phyloP scores from a whole-genome alignment of 1,140 invertebrate genomes.

The Odontomachus brunneus region DNA sequence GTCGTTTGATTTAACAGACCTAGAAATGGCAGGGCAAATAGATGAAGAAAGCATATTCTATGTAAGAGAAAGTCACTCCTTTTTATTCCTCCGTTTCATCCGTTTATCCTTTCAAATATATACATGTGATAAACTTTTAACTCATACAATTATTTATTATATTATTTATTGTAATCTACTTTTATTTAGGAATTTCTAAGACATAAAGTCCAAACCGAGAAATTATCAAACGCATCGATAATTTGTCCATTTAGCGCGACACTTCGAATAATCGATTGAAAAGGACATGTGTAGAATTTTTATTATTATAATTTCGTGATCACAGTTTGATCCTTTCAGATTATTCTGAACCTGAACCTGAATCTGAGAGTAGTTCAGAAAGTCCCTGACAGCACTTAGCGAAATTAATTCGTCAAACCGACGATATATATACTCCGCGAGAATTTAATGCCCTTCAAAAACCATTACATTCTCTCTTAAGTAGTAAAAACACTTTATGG shows the following conservation, averaged over 20 bases:
- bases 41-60: too few relatives aligned
- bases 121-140: too few relatives aligned
- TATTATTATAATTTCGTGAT: background rate
- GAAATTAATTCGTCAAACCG: conserved; percentile 46
- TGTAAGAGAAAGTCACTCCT: too few relatives aligned
- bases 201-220: background rate
- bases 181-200: background rate
- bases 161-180: too few relatives aligned
- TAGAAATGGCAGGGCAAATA: too few relatives aligned
- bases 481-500: conserved; percentile 29
- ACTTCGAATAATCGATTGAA: background rate
- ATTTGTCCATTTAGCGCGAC: background rate
- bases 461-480: conserved; percentile 26
- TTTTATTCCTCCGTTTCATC: too few relatives aligned
- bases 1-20: too few relatives aligned
- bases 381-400: conserved; percentile 22
- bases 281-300: background rate
- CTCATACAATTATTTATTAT: too few relatives aligned
- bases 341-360: too few relatives aligned
- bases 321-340: background rate
- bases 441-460: conserved; percentile 1
- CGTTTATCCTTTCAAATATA: too few relatives aligned
- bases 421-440: conserved; percentile 7
- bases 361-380: conserved; percentile 18
- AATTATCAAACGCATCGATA: background rate